Evolutionary conservation across 1,140 invertebrate genomes (phyloP).

Genomic region (Apis mellifera): DNA sequence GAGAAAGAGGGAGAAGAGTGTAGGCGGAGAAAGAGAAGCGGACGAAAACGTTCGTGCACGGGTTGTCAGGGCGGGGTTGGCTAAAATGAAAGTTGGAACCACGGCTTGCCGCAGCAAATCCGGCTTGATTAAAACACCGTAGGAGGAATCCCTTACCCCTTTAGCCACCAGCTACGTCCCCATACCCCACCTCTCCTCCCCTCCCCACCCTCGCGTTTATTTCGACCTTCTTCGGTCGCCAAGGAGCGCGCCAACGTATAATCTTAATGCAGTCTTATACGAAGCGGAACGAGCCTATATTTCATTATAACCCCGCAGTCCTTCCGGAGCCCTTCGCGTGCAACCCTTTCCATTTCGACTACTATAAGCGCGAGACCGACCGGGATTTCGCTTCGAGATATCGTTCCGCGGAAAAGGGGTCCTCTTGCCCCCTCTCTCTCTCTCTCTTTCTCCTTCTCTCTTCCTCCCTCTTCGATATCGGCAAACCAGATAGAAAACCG

Average conservation of each 20-base stretch:
- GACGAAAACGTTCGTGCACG: conserved; percentile 66
- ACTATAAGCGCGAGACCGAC: conserved; percentile 62
- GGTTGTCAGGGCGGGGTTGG: conserved; percentile 66
- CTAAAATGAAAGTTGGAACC: conserved; percentile 81
- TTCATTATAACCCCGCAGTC: conserved; percentile 81
- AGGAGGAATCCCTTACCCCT: conserved; percentile 76
- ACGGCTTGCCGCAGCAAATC: conserved; percentile 81
- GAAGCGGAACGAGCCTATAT: conserved; percentile 80
- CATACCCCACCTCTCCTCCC: conserved; percentile 18
- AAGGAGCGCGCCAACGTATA: conserved; percentile 75
- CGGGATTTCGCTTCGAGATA: conserved; percentile 65
- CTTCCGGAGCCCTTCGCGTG: conserved; percentile 70
- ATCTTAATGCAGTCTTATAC: conserved; percentile 82
- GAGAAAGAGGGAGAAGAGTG: conserved; percentile 20
- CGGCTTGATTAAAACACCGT: conserved; percentile 81
- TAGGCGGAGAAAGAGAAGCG: conserved; percentile 54
- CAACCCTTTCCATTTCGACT: conserved; percentile 78
- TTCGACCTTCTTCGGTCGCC: conserved; percentile 75
- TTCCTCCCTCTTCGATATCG: neutral
- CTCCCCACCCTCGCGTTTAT: conserved; percentile 54
- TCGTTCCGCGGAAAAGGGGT: conserved; percentile 49
- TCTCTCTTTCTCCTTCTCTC: neutral
- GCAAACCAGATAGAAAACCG: conserved; percentile 46
- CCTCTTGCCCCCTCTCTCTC: neutral
- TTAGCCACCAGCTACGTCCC: conserved; percentile 66